Evolutionary conservation across 2,113 vertebrate genomes (phyloP).

Genomic region (Alethe castanea): DNA sequence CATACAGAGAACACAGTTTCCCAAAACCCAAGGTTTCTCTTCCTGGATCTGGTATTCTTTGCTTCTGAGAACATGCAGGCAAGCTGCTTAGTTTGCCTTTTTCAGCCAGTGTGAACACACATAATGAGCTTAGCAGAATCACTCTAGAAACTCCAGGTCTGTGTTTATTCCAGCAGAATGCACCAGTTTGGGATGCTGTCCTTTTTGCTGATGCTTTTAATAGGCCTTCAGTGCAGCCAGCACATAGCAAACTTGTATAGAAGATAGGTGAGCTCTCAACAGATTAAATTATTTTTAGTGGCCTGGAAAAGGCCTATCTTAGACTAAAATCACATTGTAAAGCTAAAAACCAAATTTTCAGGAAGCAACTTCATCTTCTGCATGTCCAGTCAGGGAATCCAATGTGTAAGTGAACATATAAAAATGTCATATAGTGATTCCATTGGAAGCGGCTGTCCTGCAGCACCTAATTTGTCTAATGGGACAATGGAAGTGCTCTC

Average conservation of each 20-base stretch:
- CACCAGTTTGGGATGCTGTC: background rate
- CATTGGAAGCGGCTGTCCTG: background rate
- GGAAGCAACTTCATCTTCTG: background rate
- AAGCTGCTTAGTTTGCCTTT: background rate
- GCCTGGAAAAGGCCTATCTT: background rate
- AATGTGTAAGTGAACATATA: background rate
- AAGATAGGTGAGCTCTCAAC: background rate
- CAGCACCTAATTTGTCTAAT: background rate
- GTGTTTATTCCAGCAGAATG: background rate
- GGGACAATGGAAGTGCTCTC: background rate
- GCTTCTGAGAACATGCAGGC: background rate
- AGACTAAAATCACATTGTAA: background rate
- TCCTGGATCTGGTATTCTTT: background rate
- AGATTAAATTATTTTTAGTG: background rate
- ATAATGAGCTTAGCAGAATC: background rate
- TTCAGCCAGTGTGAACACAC: background rate
- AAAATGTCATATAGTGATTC: background rate
- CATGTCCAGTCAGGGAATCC: background rate
- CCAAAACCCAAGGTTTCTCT: background rate
- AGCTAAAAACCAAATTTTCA: background rate
- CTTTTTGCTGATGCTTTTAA: background rate
- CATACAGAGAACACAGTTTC: background rate
- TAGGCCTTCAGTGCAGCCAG: background rate
- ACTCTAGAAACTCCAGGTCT: background rate
- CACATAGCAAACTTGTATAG: background rate